Evolutionary conservation across 2,888 invertebrate species (phyloP).

Genomic region (Lagria hirta): DNA sequence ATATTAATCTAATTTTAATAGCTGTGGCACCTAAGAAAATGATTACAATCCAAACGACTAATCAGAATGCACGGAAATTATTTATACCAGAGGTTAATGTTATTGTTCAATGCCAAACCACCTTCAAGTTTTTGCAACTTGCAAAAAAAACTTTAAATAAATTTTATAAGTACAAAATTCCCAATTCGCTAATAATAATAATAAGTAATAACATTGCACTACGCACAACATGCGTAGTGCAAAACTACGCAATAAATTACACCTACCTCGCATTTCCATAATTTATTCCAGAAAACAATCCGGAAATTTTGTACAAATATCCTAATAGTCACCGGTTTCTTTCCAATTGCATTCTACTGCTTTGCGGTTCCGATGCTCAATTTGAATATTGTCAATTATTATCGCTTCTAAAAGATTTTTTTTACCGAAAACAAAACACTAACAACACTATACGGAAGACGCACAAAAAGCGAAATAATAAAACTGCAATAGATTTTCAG

Average conservation of each 20-base stretch:
- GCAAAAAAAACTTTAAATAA: conserved; percentile 25
- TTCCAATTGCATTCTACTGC: no score
- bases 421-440: no score
- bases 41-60: conserved; percentile 14
- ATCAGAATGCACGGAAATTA: conserved; percentile 26
- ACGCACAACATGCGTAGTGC: no score
- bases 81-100: conserved; percentile 38
- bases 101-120: conserved; percentile 40
- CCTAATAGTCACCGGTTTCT: no score
- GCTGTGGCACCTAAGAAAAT: no score
- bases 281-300: no score
- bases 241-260: conserved; percentile 11
- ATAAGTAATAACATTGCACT: conserved; percentile 1
- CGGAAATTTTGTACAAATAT: no score
- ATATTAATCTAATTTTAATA: no score
- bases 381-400: background rate
- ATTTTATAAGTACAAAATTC: conserved; percentile 4
- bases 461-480: conserved; percentile 25
- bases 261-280: conserved; percentile 54
- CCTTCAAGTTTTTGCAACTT: conserved; percentile 36
- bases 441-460: conserved; percentile 18
- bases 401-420: no score
- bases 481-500: conserved; percentile 44
- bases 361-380: no score
- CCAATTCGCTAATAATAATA: background rate